Base-by-base conservation (phyloP, 2,888 invertebrate genomes). In the Drosophila recens region DNA sequence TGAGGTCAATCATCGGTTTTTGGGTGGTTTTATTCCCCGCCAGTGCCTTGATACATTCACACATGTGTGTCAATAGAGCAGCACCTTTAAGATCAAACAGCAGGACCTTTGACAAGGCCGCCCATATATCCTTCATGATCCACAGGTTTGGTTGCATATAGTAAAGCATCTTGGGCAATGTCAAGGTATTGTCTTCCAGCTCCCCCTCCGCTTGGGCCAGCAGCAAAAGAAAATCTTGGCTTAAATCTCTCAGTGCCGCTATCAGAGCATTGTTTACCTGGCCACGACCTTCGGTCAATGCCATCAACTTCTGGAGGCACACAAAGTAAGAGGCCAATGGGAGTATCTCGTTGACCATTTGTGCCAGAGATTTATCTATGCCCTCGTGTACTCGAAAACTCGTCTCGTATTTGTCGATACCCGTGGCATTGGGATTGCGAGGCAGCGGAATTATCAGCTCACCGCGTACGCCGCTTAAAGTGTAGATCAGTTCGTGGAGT, bases 241-340 rank as follows among this genome's bases (percentile, higher is more conserved):
- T 93, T 49, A 98, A 93, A 62, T 94, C 94, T 87, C 95, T 94
- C 93, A 99, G 95, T 4, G 97, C 96, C 58, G 97, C 96, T 75
- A 97, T 96, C 40, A 99, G 93, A 0, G 98, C 98, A 93, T 98
- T 98, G 90, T 98, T 95, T 0, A 99, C 97, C 93, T 97, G 96
- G 8, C 98, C 98, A 91, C 98, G 97, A 4, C 56, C 69, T 13
- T 79, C 64, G 1, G 56, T 84, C 10, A 33, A 42, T 0, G 73
- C 56, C 59, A 97, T 95, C 91, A 98, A 98, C 85, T 96, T 94
- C 67, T 97, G 95, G 38, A 98, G 95, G 83, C 96, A 95, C 0
- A 97, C 97, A 92, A 97, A 98, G 92, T 97, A 95, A 1, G 96
- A 96, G 52, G 98, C 98, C 38, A 99, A 91, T 0, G 98, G 98